A percentile compares a stretch with the other conserved stretches of the same genome.
Conservation (phyloP, 2,113 vertebrate species). For the Vombatus ursinus region DNA sequence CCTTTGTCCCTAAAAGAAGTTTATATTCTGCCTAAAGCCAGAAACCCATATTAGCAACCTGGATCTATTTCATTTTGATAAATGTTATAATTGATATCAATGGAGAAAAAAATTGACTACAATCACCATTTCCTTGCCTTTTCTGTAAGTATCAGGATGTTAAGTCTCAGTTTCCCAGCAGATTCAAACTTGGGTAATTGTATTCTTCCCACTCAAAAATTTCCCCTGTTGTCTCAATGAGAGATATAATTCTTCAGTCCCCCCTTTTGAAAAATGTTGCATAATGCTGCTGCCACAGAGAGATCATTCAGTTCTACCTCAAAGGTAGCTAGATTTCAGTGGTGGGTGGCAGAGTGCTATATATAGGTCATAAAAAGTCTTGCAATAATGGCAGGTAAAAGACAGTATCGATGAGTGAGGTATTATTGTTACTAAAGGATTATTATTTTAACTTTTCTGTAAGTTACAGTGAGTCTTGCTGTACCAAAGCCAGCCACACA, state of each 20-base stretch:
- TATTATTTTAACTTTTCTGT: constrained; percentile 81
- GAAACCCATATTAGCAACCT: constrained; percentile 57
- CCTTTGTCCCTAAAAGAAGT: not conserved
- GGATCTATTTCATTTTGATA: constrained; percentile 64
- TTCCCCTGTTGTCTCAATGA: constrained; percentile 60
- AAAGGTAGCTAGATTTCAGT: constrained; percentile 71
- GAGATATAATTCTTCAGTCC: constrained; percentile 71
- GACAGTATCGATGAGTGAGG: constrained; percentile 75
- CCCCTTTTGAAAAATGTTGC: constrained; percentile 67
- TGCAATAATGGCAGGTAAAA: constrained; percentile 78
- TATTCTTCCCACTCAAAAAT: constrained; percentile 65
- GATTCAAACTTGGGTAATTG: constrained; percentile 61
- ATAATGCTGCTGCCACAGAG: constrained; percentile 67
- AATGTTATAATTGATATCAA: constrained; percentile 67
- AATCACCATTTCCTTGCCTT: constrained; percentile 53
- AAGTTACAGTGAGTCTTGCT: constrained; percentile 78
- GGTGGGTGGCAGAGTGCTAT: constrained; percentile 79
- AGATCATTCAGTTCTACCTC: constrained; percentile 69
- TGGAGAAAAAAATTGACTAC: constrained; percentile 43
- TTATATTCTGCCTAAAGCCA: constrained; percentile 36
- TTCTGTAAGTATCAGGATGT: constrained; percentile 63
- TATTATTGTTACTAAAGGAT: constrained; percentile 83
- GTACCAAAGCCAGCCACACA: constrained; percentile 62
- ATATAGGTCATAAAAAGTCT: constrained; percentile 81
- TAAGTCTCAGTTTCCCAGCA: constrained; percentile 71